A percentile compares a stretch with the other conserved stretches of the same genome.
Evolutionary conservation across 2,113 vertebrate species (phyloP).

Genomic region (Stictonetta naevosa): DNA sequence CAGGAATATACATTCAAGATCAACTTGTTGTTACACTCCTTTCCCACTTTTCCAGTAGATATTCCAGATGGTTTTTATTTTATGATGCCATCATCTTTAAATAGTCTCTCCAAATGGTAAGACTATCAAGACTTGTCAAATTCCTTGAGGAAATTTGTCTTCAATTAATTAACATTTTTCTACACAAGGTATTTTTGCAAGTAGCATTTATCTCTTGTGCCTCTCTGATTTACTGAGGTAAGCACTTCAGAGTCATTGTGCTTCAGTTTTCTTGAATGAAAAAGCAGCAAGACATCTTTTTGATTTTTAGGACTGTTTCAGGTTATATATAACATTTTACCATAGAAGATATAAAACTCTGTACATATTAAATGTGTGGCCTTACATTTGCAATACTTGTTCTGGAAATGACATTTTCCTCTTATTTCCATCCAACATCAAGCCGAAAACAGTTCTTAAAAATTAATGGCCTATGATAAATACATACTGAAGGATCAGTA

Average conservation of each 20-base stretch:
- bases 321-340: background rate
- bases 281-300: background rate
- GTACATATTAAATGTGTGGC: background rate
- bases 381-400: constrained; percentile 2
- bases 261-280: background rate
- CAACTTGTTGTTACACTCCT: background rate
- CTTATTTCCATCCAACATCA: background rate
- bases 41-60: background rate
- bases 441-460: constrained; percentile 19
- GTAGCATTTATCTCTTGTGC: background rate
- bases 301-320: background rate
- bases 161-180: background rate
- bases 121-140: background rate
- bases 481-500: constrained; percentile 36
- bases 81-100: background rate
- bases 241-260: background rate
- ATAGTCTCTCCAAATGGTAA: background rate
- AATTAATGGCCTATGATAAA: constrained; percentile 30
- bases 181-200: background rate
- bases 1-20: background rate
- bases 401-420: constrained; percentile 12
- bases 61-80: background rate
- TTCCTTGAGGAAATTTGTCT: background rate
- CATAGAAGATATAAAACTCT: background rate
- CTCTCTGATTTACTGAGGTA: background rate